Percentiles rank a stretch among this genome's conserved stretches.
Conservation (phyloP, 2,888 invertebrate species). For the Pammene aurita region DNA sequence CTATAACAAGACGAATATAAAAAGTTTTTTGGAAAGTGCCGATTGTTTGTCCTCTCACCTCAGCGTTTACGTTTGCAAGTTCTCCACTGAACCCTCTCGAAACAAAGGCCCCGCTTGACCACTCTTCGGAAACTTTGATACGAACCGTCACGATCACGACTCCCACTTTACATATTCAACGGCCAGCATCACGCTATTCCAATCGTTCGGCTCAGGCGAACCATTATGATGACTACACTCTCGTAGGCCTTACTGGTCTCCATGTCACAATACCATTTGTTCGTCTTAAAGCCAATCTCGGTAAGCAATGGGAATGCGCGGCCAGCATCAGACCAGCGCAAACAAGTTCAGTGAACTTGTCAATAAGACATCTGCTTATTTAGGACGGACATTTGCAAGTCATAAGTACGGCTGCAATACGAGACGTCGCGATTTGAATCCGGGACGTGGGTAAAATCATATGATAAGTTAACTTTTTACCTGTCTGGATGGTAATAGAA, state of each 20-base stretch:
- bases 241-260: neutral
- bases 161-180: constrained; percentile 63
- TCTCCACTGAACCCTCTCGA: constrained; percentile 21
- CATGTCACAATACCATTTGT: neutral
- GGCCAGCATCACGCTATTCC: constrained; percentile 31
- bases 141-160: constrained; percentile 52
- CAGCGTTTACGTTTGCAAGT: neutral
- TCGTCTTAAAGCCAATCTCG: neutral
- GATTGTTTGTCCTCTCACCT: neutral
- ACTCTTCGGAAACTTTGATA: constrained; percentile 50
- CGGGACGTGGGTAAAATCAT: constrained; percentile 40
- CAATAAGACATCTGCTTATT: constrained; percentile 71
- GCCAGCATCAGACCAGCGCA: constrained; percentile 48
- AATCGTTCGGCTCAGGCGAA: neutral
- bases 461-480: constrained; percentile 18
- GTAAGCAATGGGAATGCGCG: neutral
- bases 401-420: constrained; percentile 53
- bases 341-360: constrained; percentile 67
- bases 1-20: too few species aligned
- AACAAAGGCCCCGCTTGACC: constrained; percentile 31
- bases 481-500: constrained; percentile 13
- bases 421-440: constrained; percentile 49
- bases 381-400: constrained; percentile 70
- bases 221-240: neutral
- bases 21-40: neutral